Evolutionary conservation across 2,113 vertebrate genomes (phyloP).

Genomic region (Dascyllus trimaculatus): DNA sequence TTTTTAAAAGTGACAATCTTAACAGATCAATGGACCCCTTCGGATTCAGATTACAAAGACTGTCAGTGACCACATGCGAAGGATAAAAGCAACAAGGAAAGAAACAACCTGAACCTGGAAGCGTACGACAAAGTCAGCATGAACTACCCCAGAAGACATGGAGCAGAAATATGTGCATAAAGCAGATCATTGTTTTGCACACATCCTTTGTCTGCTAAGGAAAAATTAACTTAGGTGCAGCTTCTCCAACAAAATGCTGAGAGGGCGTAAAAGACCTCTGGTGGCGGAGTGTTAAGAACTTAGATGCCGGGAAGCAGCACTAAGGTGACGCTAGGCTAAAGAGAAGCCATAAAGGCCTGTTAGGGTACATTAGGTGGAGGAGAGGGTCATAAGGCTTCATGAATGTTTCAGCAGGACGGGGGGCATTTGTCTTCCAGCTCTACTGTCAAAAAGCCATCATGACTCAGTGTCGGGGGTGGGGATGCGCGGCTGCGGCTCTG

Average conservation of each 20-base stretch:
- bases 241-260: conserved; percentile 52
- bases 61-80: conserved; percentile 69
- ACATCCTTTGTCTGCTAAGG: conserved; percentile 8
- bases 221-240: conserved; percentile 14
- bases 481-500: conserved; percentile 39
- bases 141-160: not conserved
- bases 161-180: not conserved
- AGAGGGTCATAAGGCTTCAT: conserved; percentile 81
- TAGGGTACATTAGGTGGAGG: conserved; percentile 83
- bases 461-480: conserved; percentile 54
- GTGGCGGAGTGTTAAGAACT: conserved; percentile 79
- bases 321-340: conserved; percentile 83
- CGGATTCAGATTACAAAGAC: conserved; percentile 69
- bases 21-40: conserved; percentile 79
- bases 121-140: conserved; percentile 22
- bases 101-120: conserved; percentile 24
- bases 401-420: conserved; percentile 83
- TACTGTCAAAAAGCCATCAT: conserved; percentile 77
- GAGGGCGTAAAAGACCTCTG: conserved; percentile 38
- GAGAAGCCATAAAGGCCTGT: conserved; percentile 78
- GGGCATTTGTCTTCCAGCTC: conserved; percentile 69
- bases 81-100: conserved; percentile 32
- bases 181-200: conserved; percentile 14
- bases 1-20: conserved; percentile 80
- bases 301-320: conserved; percentile 79